Evolutionary conservation across 30 jellyfish, hydroid and myxozoan species (phyloP).

Genomic region (Pelagia noctiluca): DNA sequence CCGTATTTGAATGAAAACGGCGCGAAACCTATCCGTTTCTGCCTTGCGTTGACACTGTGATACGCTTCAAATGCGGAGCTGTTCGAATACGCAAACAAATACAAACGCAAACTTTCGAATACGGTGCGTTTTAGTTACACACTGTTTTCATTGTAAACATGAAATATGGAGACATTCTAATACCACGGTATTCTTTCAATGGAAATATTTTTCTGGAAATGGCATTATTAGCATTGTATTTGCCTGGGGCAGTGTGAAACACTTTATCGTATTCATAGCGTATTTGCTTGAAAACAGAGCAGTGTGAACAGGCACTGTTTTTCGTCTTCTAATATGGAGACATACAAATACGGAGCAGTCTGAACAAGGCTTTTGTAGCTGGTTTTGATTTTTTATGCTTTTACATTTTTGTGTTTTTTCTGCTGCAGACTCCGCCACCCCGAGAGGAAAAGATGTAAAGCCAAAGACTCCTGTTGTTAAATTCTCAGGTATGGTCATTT

Average conservation of each 20-base stretch:
- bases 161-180: no score
- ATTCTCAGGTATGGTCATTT: constrained; percentile 28
- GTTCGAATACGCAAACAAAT: no score
- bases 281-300: no score
- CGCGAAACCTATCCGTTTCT: no score
- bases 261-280: neutral
- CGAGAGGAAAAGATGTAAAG: constrained; percentile 23
- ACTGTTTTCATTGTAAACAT: no score
- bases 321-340: no score
- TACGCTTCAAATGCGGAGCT: neutral
- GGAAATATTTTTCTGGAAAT: no score
- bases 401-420: neutral
- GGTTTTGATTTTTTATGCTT: neutral
- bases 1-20: neutral
- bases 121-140: no score
- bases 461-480: constrained; percentile 28
- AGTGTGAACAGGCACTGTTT: no score
- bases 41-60: neutral
- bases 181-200: no score
- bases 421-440: constrained; percentile 13
- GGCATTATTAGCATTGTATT: neutral
- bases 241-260: neutral
- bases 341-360: no score
- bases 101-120: no score
- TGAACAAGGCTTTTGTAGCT: neutral